Evolutionary conservation across 1,140 invertebrate genomes (phyloP), one percentile per base, ranked within the genome.

Genomic region (Magallana gigas): DNA sequence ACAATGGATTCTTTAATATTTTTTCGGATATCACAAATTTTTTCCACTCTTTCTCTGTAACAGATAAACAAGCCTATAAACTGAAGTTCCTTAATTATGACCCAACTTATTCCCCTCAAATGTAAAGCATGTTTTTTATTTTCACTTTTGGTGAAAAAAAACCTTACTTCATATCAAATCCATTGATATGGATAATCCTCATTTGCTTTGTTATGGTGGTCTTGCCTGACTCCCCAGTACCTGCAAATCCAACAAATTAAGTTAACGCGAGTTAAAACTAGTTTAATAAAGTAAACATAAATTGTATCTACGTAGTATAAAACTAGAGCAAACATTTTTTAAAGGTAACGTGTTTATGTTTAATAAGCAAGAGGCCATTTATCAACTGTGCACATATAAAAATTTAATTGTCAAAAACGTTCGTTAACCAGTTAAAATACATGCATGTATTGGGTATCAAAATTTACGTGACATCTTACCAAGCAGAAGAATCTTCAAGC

Each of bases 141-240:
- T 23, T 23, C 23, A 23, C 1, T 2, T 48, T 48, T 48, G 2
- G 36, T 48, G 2, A 48, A 48, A 48, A 48, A 48, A 48, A 48
- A 90, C 90, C 90, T 91, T 89, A 94, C 93, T 87, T 85, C 14
- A 89, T 97, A 95, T 97, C 98, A 86, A 93, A 93, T 11, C 93
- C 93, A 60, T 94, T 92, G 14, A 93, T 93, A 81, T 94, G 93
- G 16, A 93, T 94, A 57, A 93, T 93, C 90, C 90, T 92, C 95
- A 95, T 95, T 90, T 95, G 95, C 88, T 95, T 95, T 18, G 95
- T 93, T 18, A 95, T 95, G 48, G 95, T 95, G 84, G 94, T 95
- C 89, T 95, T 95, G 0, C 95, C 95, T 18, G 94, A 94, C 90
- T 95, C 95, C 14, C 95, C 95, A 29, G 94, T 93, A 16, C 94